Conservation (phyloP, 2,797 vertebrate genomes). For the Sebastes alutus region DNA sequence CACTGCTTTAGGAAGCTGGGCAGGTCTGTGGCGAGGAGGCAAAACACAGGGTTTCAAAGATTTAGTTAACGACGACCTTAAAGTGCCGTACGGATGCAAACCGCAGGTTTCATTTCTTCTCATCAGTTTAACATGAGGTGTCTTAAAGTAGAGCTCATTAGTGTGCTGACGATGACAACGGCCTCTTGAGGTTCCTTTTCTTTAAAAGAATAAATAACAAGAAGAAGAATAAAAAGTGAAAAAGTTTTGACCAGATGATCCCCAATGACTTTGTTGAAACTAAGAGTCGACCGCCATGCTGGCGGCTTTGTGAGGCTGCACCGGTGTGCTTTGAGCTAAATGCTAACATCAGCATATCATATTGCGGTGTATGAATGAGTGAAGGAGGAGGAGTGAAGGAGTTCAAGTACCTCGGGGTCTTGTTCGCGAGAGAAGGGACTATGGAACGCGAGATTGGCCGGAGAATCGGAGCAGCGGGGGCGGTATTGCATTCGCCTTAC, state of each 20-base stretch:
- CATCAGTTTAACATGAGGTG: background rate
- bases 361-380: too few relatives aligned
- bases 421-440: too few relatives aligned
- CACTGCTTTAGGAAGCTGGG: conserved; percentile 55
- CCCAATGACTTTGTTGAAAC: background rate
- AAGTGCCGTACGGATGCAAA: conserved; percentile 17
- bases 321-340: background rate
- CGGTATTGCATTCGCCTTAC: too few relatives aligned
- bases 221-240: background rate
- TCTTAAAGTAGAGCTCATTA: conserved; percentile 19
- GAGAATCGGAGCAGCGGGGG: too few relatives aligned
- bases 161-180: background rate
- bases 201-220: background rate
- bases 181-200: background rate
- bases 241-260: background rate
- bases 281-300: background rate
- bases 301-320: background rate
- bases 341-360: background rate
- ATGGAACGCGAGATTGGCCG: too few relatives aligned
- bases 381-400: too few relatives aligned
- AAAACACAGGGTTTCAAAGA: conserved; percentile 32
- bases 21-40: conserved; percentile 17
- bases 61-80: conserved; percentile 18
- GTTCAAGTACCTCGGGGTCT: too few relatives aligned
- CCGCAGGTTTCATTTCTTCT: background rate